Percentiles rank a stretch among this genome's conserved stretches.
Evolutionary conservation across 2,797 vertebrate species (phyloP).

Genomic region (Mallotus villosus): DNA sequence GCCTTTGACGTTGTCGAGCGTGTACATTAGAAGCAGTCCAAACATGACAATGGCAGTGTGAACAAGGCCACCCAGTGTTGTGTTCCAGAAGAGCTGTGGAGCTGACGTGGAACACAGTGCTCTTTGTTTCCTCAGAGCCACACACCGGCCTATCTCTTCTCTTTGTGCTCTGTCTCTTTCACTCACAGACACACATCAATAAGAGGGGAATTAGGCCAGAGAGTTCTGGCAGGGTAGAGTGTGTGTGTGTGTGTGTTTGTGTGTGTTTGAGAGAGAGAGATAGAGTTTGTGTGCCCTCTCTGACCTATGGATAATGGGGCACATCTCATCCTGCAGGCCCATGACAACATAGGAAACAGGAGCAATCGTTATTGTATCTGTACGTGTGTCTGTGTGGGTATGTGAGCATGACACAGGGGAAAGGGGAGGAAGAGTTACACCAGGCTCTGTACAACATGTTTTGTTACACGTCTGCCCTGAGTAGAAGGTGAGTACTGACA

Average conservation of each 20-base stretch:
- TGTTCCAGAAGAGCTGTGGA: slow-evolving; percentile 65
- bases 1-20: slow-evolving; percentile 53
- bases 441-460: slow-evolving; percentile 20
- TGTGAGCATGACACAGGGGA: neutral
- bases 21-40: slow-evolving; percentile 56
- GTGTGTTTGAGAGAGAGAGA: slow-evolving; percentile 9
- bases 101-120: slow-evolving; percentile 59
- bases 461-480: slow-evolving; percentile 34
- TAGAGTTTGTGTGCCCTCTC: neutral
- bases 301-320: slow-evolving; percentile 27
- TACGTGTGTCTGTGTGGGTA: neutral
- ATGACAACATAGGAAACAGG: slow-evolving; percentile 16
- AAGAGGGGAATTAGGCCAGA: slow-evolving; percentile 71
- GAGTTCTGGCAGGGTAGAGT: slow-evolving; percentile 54
- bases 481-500: slow-evolving; percentile 22
- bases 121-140: slow-evolving; percentile 66
- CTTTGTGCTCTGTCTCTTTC: slow-evolving; percentile 67
- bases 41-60: slow-evolving; percentile 56
- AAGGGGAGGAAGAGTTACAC: neutral
- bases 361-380: slow-evolving; percentile 17
- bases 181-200: slow-evolving; percentile 73
- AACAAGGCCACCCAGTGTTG: slow-evolving; percentile 59
- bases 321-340: slow-evolving; percentile 12
- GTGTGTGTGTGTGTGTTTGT: slow-evolving; percentile 22
- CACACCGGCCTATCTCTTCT: slow-evolving; percentile 62